Percentiles rank a stretch among this genome's conserved stretches.
Conservation (phyloP, 2,797 vertebrate species). For the Numenius phaeopus region DNA sequence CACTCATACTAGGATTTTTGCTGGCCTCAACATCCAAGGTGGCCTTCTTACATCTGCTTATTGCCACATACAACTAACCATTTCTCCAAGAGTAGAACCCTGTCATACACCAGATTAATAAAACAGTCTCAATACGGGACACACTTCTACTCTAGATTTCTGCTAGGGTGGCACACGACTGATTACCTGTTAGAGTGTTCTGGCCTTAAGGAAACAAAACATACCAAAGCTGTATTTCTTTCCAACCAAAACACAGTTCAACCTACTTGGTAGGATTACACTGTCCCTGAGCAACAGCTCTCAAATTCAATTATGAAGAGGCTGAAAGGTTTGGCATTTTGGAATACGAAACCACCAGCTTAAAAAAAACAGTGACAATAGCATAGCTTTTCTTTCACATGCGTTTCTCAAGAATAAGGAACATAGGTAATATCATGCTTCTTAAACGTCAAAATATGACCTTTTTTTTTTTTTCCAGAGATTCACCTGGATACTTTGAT, state of each 20-base stretch:
- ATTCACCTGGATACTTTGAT: not conserved
- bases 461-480: not conserved
- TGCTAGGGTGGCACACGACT: not conserved
- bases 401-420: not conserved
- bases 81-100: not conserved
- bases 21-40: not conserved
- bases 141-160: not conserved
- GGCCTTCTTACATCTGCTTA: not conserved
- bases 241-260: not conserved
- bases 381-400: not conserved
- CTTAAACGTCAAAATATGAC: not conserved
- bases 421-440: not conserved
- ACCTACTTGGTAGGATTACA: not conserved
- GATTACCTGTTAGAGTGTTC: not conserved
- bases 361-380: not conserved
- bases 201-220: not conserved
- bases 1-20: not conserved
- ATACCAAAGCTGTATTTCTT: not conserved
- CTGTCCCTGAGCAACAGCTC: not conserved
- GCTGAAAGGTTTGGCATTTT: not conserved
- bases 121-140: fast-evolving
- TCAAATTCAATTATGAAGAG: not conserved
- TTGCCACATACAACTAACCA: not conserved
- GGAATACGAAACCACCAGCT: not conserved
- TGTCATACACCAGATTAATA: not conserved